Evolutionary conservation across 2,888 invertebrate genomes (phyloP).

Genomic region (Coelogynopora nodosa): DNA sequence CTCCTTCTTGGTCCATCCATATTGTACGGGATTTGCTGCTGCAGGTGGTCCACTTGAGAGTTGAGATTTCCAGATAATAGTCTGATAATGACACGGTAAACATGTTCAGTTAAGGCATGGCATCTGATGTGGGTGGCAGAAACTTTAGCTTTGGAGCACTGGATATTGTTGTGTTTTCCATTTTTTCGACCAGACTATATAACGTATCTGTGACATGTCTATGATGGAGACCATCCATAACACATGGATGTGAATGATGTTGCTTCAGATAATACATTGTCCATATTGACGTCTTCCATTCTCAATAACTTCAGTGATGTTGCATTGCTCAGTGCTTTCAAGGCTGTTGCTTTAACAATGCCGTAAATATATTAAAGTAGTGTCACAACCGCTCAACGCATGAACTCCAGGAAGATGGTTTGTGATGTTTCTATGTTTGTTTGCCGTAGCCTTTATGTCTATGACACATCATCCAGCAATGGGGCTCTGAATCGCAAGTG

Average conservation of each 20-base stretch:
- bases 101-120: neutral
- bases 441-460: slow-evolving; percentile 23
- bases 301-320: slow-evolving; percentile 17
- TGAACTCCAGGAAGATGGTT: neutral
- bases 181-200: slow-evolving; percentile 33
- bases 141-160: slow-evolving; percentile 26
- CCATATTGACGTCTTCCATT: slow-evolving; percentile 31
- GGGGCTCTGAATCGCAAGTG: slow-evolving; percentile 1
- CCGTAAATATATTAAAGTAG: slow-evolving; percentile 3
- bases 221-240: neutral
- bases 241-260: slow-evolving; percentile 25
- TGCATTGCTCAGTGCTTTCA: neutral
- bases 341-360: neutral
- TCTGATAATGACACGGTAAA: slow-evolving; percentile 1
- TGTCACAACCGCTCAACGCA: slow-evolving; percentile 23
- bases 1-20: slow-evolving; percentile 24
- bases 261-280: slow-evolving; percentile 3
- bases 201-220: slow-evolving; percentile 32
- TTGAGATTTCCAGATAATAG: slow-evolving; percentile 25
- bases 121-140: neutral
- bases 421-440: slow-evolving; percentile 26
- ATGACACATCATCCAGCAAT: neutral
- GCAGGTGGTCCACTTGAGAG: neutral
- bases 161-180: neutral
- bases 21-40: slow-evolving; percentile 14